A percentile compares a stretch with the other conserved stretches of the same genome.
These are phyloP conservation scores for Piezodorus guildinii DNA, from an alignment of 1,140 invertebrate species.

Conservation along the genomic window DNA sequence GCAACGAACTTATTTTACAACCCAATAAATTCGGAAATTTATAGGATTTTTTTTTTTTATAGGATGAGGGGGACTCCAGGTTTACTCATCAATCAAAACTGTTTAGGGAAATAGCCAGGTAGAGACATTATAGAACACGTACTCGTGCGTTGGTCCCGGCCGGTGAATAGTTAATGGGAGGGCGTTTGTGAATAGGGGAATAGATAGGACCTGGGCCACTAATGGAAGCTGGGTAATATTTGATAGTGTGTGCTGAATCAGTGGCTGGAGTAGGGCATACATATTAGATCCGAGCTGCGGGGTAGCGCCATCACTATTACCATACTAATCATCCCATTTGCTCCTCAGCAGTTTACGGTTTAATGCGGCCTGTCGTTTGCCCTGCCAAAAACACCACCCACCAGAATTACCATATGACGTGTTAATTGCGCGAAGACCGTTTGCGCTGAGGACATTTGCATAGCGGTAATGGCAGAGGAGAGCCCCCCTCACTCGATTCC, in stretches of 20 bases:
- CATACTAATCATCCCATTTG: conserved; percentile 25
- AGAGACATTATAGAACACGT: too few species aligned
- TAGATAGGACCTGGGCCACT: too few species aligned
- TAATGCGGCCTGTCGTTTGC: conserved; percentile 15
- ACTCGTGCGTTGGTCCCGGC: too few species aligned
- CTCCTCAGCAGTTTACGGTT: conserved; percentile 3
- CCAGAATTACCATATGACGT: conserved; percentile 23
- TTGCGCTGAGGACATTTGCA: conserved; percentile 15
- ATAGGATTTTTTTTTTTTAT: too few species aligned
- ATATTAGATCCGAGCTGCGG: conserved; percentile 11
- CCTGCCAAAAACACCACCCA: conserved; percentile 22
- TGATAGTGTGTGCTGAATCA: conserved; percentile 9
- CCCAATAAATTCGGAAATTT: too few species aligned
- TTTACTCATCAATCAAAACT: too few species aligned
- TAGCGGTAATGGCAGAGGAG: neutral
- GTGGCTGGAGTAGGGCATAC: conserved; percentile 13
- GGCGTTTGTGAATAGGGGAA: too few species aligned
- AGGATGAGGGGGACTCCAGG: too few species aligned
- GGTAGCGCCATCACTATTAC: conserved; percentile 17
- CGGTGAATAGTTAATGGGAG: too few species aligned
- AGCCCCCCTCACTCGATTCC: neutral
- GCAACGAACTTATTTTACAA: too few species aligned
- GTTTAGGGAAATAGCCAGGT: too few species aligned
- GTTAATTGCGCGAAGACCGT: conserved; percentile 19
- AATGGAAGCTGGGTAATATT: conserved; percentile 2